Base-by-base conservation (phyloP, 2,888 invertebrate genomes). In the Luperina nickerlii region DNA sequence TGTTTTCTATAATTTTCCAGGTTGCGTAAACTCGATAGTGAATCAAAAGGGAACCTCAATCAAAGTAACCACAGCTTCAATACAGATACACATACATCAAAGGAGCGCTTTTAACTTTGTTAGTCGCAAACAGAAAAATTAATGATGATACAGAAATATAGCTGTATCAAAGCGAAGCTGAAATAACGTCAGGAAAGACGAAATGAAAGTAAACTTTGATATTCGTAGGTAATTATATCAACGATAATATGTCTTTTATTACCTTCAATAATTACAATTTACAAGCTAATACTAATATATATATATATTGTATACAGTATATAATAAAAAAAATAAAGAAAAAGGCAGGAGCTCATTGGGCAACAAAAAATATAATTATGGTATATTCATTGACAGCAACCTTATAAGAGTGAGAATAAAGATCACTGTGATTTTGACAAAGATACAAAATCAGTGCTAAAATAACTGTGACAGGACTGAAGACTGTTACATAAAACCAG, bases 401-500 rank as follows among this genome's bases (percentile, higher is more conserved):
- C n/a, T 11, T 57, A 24, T 57, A 7, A 20, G 20, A 54, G 20
- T 8, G 54, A 20, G 54, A 24, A 57, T 57, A n/a, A 57, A 57
- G n/a, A 11, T n/a, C 11, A 5, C 0, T 24, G 9, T 24, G 4
- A 11, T 24, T 57, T 24, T 24, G 4, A 9, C 4, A n/a, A 4
- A 5, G 57, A 57, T 57, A 11, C 11, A n/a, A n/a, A n/a, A 60
- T 5, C 57, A n/a, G n/a, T 5, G 4, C 5, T 60, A 5, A 60
- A 60, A 60, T 60, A 60, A n/a, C n/a, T 60, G 11, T n/a, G 24
- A 13, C 11, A n/a, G 11, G 4, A 60, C 11, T 60, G 4, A 54
- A 65, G 57, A 79, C 18, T 5, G 3, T 73, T 73, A 83, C 60
- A 20, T 62, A 70, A 62, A 4, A 20, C 5, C 11, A 24, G 4